Conservation (phyloP, 2,797 vertebrate species). For the Cuniculus paca region DNA sequence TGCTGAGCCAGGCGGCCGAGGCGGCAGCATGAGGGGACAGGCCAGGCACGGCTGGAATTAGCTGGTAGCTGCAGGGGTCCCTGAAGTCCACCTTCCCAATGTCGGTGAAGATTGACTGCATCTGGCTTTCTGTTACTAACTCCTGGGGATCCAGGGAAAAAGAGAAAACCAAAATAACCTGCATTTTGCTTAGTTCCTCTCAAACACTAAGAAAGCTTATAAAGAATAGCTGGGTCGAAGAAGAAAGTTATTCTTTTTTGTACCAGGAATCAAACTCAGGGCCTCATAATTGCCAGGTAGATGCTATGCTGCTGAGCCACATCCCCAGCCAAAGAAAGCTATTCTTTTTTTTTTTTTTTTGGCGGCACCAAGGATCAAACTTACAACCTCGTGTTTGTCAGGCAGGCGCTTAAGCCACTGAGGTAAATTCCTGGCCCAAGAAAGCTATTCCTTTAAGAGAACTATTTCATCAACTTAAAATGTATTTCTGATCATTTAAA, state of each 20-base stretch:
- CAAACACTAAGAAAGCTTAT: neutral
- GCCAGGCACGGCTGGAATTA: slow-evolving; percentile 90
- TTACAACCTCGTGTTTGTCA: no score
- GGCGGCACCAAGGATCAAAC: no score
- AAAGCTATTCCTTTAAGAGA: neutral
- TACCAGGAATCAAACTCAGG: no score
- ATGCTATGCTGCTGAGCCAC: no score
- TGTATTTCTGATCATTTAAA: slow-evolving; percentile 25
- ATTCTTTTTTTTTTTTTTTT: no score
- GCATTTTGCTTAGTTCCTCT: slow-evolving; percentile 21
- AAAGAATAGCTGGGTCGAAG: neutral
- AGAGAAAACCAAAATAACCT: slow-evolving; percentile 23
- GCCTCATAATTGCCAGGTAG: no score
- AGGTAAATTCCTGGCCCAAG: no score
- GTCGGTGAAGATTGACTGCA: slow-evolving; percentile 97
- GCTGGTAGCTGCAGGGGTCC: slow-evolving; percentile 90
- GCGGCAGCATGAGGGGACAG: slow-evolving; percentile 86
- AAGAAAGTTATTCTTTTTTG: neutral
- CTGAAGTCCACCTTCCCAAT: slow-evolving; percentile 93
- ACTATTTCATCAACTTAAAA: slow-evolving; percentile 51
- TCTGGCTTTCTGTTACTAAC: slow-evolving; percentile 93
- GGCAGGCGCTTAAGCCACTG: no score
- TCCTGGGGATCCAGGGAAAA: slow-evolving; percentile 89
- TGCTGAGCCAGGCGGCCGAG: slow-evolving; percentile 93
- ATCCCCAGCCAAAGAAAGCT: neutral